Conservation (phyloP, 2,888 invertebrate species). For the Reticulitermes lucifugus region DNA sequence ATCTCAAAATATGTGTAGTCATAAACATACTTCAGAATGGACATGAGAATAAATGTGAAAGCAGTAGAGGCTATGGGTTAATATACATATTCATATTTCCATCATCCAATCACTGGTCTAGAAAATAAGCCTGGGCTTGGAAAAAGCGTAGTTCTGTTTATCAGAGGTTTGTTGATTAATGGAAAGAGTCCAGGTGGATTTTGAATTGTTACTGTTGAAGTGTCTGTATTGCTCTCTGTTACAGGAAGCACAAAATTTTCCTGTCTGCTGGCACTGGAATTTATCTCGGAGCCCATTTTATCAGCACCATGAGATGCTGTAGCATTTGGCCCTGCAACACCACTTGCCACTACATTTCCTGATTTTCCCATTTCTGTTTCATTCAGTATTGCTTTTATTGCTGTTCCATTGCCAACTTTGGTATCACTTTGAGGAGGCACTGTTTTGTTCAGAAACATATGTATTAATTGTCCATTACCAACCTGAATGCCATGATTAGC, state of each 20-base stretch:
- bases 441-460: not conserved
- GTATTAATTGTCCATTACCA: not conserved
- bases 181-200: conserved; percentile 2
- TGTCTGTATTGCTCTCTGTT: not conserved
- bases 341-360: no score
- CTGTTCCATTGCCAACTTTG: not conserved
- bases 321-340: no score
- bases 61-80: no score
- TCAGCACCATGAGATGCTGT: no score
- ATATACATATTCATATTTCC: not conserved
- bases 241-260: conserved; percentile 2
- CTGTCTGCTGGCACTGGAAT: not conserved
- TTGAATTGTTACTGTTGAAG: not conserved
- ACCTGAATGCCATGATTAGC: not conserved
- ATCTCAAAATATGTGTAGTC: no score
- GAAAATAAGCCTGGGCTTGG: not conserved
- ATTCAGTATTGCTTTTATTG: not conserved
- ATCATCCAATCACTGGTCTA: not conserved
- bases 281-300: not conserved
- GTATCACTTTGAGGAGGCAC: not conserved
- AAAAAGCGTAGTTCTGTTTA: not conserved
- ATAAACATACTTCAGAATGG: no score
- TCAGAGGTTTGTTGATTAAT: not conserved
- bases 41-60: no score
- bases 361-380: no score